These are phyloP conservation scores for Bacillus rossius DNA, from an alignment of 1,140 invertebrate genomes.

Conservation along the genomic window DNA sequence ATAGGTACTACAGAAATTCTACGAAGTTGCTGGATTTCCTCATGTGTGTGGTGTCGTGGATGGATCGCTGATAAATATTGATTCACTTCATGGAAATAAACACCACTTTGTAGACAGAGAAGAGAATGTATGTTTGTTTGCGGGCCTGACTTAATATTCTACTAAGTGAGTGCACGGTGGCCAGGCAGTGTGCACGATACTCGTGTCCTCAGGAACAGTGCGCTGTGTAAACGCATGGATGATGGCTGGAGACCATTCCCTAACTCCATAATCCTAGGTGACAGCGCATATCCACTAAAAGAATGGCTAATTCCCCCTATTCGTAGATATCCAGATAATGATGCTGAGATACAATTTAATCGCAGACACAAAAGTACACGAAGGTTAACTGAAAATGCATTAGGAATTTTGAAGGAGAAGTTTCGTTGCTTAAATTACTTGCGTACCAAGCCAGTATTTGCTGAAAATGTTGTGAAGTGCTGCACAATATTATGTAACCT, in stretches of 20 bases:
- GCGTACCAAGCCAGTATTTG: slow-evolving; percentile 11
- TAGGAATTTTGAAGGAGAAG: slow-evolving; percentile 26
- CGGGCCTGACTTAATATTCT: slow-evolving; percentile 12
- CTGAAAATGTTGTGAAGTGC: too few species aligned
- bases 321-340: not conserved
- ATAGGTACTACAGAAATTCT: too few species aligned
- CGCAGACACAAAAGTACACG: slow-evolving; percentile 20
- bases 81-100: too few species aligned
- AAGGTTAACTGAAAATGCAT: slow-evolving; percentile 22
- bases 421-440: slow-evolving; percentile 24
- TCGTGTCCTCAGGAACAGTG: slow-evolving; percentile 6
- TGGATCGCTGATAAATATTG: too few species aligned
- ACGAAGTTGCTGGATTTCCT: too few species aligned
- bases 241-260: slow-evolving; percentile 18
- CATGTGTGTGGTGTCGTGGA: too few species aligned
- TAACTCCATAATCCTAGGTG: slow-evolving; percentile 15
- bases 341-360: slow-evolving; percentile 2
- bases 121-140: slow-evolving; percentile 15
- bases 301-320: slow-evolving; percentile 20
- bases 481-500: too few species aligned
- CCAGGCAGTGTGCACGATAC: slow-evolving; percentile 17
- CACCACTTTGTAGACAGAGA: too few species aligned
- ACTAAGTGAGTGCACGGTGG: slow-evolving; percentile 11
- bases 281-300: slow-evolving; percentile 20
- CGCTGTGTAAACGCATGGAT: not conserved